Base-by-base conservation (phyloP, 2,113 vertebrate genomes). In the Arvicanthis niloticus region DNA sequence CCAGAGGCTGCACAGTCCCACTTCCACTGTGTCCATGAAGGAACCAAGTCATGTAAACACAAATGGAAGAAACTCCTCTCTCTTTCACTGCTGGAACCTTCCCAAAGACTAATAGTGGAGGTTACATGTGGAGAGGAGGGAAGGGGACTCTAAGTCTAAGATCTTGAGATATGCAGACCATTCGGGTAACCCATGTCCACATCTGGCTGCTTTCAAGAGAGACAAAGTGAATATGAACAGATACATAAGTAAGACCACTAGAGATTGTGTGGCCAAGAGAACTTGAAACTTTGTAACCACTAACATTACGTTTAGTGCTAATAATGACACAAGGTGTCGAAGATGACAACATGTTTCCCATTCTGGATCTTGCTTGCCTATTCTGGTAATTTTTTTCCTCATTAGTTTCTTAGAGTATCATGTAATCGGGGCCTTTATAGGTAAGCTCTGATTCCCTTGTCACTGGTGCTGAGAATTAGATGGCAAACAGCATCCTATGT, bases 11-110 rank as follows among this genome's bases (percentile, higher is more conserved):
- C 0, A 1, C 1, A 37, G 5, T 62, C 22, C 16, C n/a, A 26
- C 76, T 89, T 60, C 29, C 26, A 31, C 48, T 58, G 9, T 12
- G 34, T 3, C 11, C 48, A 62, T 16, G 37, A 96, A 19, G 86
- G 72, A 86, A 68, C 0, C 26, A 17, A 40, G 34, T 4, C 16
- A 4, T 26, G 1, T 22, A 1, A 21, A 7, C 45, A 5, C 2
- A 53, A 72, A 85, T 72, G 58, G 56, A 24, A 26, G 40, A 76
- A 88, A 95, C 65, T 15, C 0, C 24, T 5, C 9, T 29, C 29
- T 91, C 58, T 85, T 76, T 42, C 17, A 70, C 21, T 91, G 40
- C 42, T 53, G 51, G 81, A 65, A 65, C 22, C 12, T 53, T 80
- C 42, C 19, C 29, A 62, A 17, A 91, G 53, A 24, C n/a, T 4